A percentile compares a stretch with the other conserved stretches of the same genome.
Evolutionary conservation across 2,888 invertebrate species (phyloP).

Genomic region (Brachynemurus nebulosus): DNA sequence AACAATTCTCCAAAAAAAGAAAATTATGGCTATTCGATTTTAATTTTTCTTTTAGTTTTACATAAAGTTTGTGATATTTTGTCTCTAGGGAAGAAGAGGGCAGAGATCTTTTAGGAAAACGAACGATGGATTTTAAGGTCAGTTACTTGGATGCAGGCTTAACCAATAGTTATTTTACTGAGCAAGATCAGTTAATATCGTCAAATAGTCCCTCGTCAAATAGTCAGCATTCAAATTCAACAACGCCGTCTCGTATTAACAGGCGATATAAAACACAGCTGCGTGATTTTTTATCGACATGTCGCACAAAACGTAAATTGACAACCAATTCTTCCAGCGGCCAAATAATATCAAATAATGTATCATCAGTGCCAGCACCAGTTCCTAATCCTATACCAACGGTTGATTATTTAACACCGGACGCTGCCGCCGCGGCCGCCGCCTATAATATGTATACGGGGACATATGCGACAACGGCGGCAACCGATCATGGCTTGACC

Average conservation of each 20-base stretch:
- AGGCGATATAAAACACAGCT: constrained; percentile 88
- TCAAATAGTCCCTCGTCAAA: constrained; percentile 43
- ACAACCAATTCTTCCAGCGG: constrained; percentile 29
- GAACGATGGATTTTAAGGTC: constrained; percentile 98
- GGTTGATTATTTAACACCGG: constrained; percentile 51
- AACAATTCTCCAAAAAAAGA: no score
- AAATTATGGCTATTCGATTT: no score
- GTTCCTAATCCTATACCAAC: constrained; percentile 39
- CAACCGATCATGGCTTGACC: constrained; percentile 44
- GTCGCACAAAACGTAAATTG: constrained; percentile 65
- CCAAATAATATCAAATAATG: constrained; percentile 31
- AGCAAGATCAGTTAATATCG: constrained; percentile 60
- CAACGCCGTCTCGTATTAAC: constrained; percentile 67
- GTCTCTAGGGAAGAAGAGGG: constrained; percentile 91
- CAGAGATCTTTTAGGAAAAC: constrained; percentile 87
- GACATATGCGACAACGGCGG: constrained; percentile 58
- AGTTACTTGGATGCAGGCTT: constrained; percentile 92
- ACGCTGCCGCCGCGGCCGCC: constrained; percentile 51
- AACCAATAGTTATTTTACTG: constrained; percentile 81
- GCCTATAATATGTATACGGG: constrained; percentile 75
- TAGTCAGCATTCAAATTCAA: constrained; percentile 37
- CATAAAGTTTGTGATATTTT: no score
- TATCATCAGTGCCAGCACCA: constrained; percentile 36
- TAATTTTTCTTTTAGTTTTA: no score
- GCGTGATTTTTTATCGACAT: constrained; percentile 83